Percentiles rank a stretch among this genome's conserved stretches.
Evolutionary conservation across 2,113 vertebrate genomes (phyloP).

Genomic region (Melanerpes aurifrons): DNA sequence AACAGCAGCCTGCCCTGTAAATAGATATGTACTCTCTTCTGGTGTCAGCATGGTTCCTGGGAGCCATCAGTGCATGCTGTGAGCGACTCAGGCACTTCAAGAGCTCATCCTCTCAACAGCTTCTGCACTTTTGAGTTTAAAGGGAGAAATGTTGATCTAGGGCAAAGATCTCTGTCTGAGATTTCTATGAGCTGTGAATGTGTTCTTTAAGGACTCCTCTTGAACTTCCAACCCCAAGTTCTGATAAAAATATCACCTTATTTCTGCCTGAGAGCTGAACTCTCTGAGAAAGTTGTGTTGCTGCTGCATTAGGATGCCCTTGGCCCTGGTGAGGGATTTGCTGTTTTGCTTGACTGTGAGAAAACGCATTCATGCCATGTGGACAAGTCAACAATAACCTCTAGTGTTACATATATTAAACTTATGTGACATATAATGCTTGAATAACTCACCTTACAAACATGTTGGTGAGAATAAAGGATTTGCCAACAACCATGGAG

Average conservation of each 20-base stretch:
- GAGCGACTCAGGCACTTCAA: background rate
- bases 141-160: background rate
- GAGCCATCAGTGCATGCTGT: accelerated
- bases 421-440: background rate
- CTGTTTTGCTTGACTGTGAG: background rate
- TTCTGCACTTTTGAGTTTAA: background rate
- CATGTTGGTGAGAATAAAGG: background rate
- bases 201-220: background rate
- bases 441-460: background rate
- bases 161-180: background rate
- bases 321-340: background rate
- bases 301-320: background rate
- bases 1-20: background rate
- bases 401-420: background rate
- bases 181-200: background rate
- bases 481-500: background rate
- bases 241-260: background rate
- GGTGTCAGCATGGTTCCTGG: background rate
- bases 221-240: background rate
- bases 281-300: background rate
- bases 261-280: background rate
- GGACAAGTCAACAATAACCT: background rate
- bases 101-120: background rate
- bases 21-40: background rate
- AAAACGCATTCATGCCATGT: background rate